Base-by-base conservation (phyloP, 2,113 vertebrate species). In the Gallinago media region DNA sequence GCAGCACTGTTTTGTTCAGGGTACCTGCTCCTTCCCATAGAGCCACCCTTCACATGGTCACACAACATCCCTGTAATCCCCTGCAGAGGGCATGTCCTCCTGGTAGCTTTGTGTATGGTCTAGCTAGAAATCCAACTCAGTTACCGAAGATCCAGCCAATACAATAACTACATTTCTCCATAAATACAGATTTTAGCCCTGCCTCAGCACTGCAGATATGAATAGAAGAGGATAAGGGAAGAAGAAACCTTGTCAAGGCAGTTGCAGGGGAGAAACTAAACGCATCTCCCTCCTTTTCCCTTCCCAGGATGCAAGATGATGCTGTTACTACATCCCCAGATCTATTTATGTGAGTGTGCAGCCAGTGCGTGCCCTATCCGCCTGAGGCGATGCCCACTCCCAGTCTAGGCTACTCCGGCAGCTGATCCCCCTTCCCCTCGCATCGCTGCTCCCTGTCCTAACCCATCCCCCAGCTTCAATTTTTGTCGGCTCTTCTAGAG, bases 391-490 rank as follows among this genome's bases (percentile, higher is more conserved):
- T 75, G 58, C 34, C 82, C 18, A 1, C 22, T 87, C 47, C 49
- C 2, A 2, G 26, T 7, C 82, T 5, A 6, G n/a, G 42, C 47
- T 56, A 9, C 31, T 56, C 31, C 11, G 11, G 90, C 73, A 40
- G 47, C 70, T 46, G 34, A 62, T 77, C 74, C 52, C 12, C 17
- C 49, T 68, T 36, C 47, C 65, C 34, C 42, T 52, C 52, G 8
- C 46, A 74, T 27, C 3, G 0, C 15, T 8, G 15, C 38, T 62
- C 6, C 1, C 46, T 12, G 15, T 31, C 88, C 80, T 31, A 54
- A 59, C 89, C 95, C 91, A 89, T 80, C 84, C 84, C 85, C 80
- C 95, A 88, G 73, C 91, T 74, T 77, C 87, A 89, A 15, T 71
- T 94, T 91, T 50, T 87, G 62, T 72, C 65, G 77, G 73, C 82